These are phyloP conservation scores for Platysteira castanea DNA, from an alignment of 2,113 vertebrate genomes.

Conservation along the genomic window DNA sequence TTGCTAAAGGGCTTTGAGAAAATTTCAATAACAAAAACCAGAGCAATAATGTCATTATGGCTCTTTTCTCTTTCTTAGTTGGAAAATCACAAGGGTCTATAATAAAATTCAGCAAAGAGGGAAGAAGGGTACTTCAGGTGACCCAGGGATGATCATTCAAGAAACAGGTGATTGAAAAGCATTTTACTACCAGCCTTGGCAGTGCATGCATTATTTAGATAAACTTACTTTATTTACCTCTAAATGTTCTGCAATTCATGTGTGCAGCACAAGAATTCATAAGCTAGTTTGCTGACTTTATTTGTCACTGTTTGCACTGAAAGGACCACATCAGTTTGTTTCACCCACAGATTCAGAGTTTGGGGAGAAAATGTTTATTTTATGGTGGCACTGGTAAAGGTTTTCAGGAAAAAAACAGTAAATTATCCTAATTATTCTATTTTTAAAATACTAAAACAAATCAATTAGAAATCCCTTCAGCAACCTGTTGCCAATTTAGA, in stretches of 20 bases:
- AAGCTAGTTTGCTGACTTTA: background rate
- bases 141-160: background rate
- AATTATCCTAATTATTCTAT: background rate
- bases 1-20: conserved; percentile 15
- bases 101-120: conserved; percentile 1
- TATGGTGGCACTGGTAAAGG: background rate
- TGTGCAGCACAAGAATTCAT: background rate
- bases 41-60: background rate
- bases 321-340: background rate
- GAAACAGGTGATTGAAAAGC: background rate
- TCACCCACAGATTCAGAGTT: background rate
- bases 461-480: background rate
- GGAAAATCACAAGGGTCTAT: background rate
- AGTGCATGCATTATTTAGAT: background rate
- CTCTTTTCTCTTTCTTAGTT: background rate
- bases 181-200: background rate
- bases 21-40: background rate
- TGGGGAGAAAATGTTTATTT: background rate
- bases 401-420: background rate
- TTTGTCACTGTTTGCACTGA: background rate
- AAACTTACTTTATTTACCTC: background rate
- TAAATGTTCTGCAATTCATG: background rate
- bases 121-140: background rate
- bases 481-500: background rate
- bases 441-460: background rate